These are phyloP conservation scores for Dasyornis broadbenti DNA, from an alignment of 2,113 vertebrate genomes.

Conservation along the genomic window DNA sequence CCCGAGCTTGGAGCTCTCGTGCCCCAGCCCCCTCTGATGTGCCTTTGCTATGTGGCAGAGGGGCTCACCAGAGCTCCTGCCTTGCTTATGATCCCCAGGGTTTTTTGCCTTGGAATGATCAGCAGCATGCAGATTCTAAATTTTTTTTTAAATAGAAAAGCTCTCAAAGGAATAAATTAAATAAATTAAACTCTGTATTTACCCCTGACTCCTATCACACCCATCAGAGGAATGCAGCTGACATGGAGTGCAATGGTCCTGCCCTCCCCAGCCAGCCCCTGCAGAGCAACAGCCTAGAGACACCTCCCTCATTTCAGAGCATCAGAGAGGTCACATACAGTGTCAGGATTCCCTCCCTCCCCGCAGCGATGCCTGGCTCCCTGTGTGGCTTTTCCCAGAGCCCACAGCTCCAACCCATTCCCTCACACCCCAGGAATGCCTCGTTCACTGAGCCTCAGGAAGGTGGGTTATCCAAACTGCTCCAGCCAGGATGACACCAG, in stretches of 20 bases:
- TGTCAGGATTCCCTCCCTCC: not conserved
- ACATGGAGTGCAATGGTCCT: not conserved
- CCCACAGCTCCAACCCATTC: not conserved
- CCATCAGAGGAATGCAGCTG: not conserved
- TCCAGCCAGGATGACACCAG: not conserved
- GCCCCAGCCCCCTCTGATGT: not conserved
- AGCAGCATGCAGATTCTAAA: not conserved
- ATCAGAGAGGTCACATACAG: not conserved
- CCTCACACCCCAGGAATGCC: accelerated
- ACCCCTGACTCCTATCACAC: not conserved
- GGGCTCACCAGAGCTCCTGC: not conserved
- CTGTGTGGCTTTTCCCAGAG: not conserved
- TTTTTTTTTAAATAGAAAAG: not conserved
- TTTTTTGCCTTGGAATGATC: not conserved
- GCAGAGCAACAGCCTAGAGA: not conserved
- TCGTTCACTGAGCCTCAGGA: accelerated
- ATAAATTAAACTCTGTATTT: not conserved
- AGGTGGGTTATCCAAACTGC: not conserved
- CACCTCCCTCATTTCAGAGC: not conserved
- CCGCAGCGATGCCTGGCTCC: not conserved
- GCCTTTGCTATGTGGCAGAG: not conserved
- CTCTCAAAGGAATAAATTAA: not conserved
- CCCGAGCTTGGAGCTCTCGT: accelerated
- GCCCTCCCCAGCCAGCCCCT: not conserved
- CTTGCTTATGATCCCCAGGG: not conserved